These are phyloP conservation scores for Apis laboriosa DNA, from an alignment of 1,140 invertebrate genomes.

Conservation along the genomic window DNA sequence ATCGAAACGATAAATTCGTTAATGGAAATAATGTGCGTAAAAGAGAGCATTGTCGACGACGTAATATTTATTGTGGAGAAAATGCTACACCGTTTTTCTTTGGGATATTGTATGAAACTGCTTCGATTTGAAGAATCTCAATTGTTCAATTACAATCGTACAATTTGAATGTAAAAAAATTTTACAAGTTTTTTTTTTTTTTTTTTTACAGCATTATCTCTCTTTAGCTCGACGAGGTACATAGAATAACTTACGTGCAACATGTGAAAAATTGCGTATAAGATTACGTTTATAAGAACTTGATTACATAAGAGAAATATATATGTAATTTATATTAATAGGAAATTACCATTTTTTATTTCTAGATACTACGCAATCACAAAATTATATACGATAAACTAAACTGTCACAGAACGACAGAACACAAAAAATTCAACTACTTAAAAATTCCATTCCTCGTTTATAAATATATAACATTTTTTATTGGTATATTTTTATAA, in stretches of 20 bases:
- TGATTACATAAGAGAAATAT: conserved; percentile 15
- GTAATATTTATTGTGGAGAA: conserved; percentile 70
- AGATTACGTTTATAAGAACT: conserved; percentile 30
- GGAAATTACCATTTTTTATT: background rate
- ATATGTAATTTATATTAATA: conserved; percentile 1
- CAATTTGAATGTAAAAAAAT: conserved; percentile 72
- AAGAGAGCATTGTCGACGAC: conserved; percentile 41
- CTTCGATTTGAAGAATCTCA: conserved; percentile 66
- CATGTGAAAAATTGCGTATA: conserved; percentile 41
- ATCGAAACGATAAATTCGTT: background rate
- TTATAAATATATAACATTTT: background rate
- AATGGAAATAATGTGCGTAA: conserved; percentile 9
- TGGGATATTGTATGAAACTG: conserved; percentile 74
- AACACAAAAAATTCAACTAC: background rate
- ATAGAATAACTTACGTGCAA: conserved; percentile 55
- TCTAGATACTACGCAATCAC: background rate
- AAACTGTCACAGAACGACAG: background rate
- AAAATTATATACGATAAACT: background rate
- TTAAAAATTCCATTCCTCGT: background rate
- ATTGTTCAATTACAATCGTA: conserved; percentile 75
- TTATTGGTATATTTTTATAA: background rate
- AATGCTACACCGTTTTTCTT: conserved; percentile 73
- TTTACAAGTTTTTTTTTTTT: conserved; percentile 55
- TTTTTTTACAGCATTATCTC: conserved; percentile 64
- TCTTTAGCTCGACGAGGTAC: conserved; percentile 39